Conservation (phyloP, 2,888 invertebrate genomes). For the Gortyna flavago region DNA sequence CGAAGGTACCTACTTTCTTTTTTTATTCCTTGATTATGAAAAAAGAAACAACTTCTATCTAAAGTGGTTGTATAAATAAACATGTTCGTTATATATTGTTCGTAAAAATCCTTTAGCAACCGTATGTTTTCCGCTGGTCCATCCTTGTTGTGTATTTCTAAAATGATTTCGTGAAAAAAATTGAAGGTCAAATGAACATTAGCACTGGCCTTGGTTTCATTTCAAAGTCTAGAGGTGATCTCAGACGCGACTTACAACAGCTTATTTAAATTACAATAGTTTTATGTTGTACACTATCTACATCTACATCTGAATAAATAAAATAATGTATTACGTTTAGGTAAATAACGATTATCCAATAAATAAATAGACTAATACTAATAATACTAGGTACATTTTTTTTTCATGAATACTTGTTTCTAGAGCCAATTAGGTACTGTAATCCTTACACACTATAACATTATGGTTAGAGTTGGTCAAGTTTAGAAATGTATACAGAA, state of each 20-base stretch:
- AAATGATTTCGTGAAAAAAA: constrained; percentile 77
- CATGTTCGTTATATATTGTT: constrained; percentile 14
- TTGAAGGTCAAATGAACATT: constrained; percentile 81
- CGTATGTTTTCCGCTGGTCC: constrained; percentile 55
- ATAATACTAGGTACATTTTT: not conserved
- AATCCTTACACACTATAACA: not conserved
- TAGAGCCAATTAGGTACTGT: not conserved
- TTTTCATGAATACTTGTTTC: not conserved
- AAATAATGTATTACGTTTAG: constrained; percentile 49
- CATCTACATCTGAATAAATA: constrained; percentile 72
- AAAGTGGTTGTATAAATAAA: constrained; percentile 15
- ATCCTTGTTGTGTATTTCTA: constrained; percentile 69
- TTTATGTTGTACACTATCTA: constrained; percentile 76
- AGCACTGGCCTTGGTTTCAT: constrained; percentile 82
- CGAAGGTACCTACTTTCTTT: constrained; percentile 4
- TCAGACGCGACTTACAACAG: constrained; percentile 78
- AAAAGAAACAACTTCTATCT: not conserved
- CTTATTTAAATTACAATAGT: constrained; percentile 84
- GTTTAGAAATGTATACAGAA: constrained; percentile 35
- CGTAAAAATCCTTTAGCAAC: constrained; percentile 57
- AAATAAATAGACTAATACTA: constrained; percentile 9
- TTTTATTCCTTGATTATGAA: not conserved
- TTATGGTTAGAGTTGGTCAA: not conserved
- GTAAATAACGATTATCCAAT: constrained; percentile 16
- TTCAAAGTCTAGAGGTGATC: constrained; percentile 83